A percentile compares a stretch with the other conserved stretches of the same genome.
These are phyloP conservation scores for Microdon myrmicae DNA, from an alignment of 2,888 invertebrate species.

Conservation along the genomic window DNA sequence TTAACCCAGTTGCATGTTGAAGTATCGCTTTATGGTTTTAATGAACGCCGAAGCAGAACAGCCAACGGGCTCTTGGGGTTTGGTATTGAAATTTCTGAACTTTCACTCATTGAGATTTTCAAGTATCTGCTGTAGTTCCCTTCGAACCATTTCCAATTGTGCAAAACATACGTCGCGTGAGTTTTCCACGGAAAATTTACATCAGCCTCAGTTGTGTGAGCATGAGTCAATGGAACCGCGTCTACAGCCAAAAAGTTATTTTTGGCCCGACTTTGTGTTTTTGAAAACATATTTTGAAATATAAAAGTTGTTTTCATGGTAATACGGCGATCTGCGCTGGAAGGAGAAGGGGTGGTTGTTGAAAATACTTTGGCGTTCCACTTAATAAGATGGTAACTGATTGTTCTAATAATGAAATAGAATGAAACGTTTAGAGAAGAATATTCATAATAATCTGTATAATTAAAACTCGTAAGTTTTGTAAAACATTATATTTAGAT, in stretches of 20 bases:
- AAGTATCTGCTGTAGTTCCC: too few species aligned
- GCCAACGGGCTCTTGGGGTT: neutral
- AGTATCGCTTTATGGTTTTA: slow-evolving; percentile 39
- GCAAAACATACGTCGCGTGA: neutral
- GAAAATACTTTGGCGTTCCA: too few species aligned
- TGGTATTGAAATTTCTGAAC: slow-evolving; percentile 15
- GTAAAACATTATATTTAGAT: too few species aligned
- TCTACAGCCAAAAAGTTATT: slow-evolving; percentile 18
- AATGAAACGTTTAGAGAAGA: too few species aligned
- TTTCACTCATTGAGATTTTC: slow-evolving; percentile 4
- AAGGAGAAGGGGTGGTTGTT: too few species aligned
- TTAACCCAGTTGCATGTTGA: slow-evolving; percentile 43
- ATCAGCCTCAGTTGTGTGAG: neutral
- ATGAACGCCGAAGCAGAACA: slow-evolving; percentile 19
- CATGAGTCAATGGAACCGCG: slow-evolving; percentile 7
- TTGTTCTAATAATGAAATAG: too few species aligned
- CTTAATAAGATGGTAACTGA: too few species aligned
- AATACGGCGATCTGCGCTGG: slow-evolving; percentile 33
- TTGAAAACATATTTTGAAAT: slow-evolving; percentile 3
- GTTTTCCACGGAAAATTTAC: slow-evolving; percentile 1
- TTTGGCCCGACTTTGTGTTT: slow-evolving; percentile 13
- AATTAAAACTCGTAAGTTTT: too few species aligned
- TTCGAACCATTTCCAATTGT: slow-evolving; percentile 15
- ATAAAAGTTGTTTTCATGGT: slow-evolving; percentile 16
- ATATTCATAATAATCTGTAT: too few species aligned